Conservation (phyloP, 1,140 invertebrate genomes). For the Pogonomyrmex californicus region DNA sequence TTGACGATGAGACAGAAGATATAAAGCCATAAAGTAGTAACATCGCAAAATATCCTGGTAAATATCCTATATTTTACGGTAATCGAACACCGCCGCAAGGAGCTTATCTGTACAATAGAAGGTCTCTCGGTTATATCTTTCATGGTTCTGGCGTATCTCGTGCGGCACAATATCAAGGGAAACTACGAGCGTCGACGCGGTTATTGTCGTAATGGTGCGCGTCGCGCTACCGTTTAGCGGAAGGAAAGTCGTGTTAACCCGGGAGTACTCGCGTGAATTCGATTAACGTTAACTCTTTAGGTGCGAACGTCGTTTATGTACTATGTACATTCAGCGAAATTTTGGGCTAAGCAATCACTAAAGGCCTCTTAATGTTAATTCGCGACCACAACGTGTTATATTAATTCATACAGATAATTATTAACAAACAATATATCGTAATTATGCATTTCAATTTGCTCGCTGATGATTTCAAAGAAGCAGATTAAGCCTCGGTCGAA, state of each 20-base stretch:
- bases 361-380: background rate
- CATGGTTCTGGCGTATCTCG: constrained; percentile 15
- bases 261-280: constrained; percentile 30
- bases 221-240: constrained; percentile 8
- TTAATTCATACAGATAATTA: constrained; percentile 16
- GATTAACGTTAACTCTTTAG: constrained; percentile 38
- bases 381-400: background rate
- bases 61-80: constrained; percentile 32
- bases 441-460: background rate
- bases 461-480: constrained; percentile 11
- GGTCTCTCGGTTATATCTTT: constrained; percentile 33
- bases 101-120: constrained; percentile 41
- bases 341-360: constrained; percentile 6
- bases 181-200: constrained; percentile 26
- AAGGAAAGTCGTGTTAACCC: constrained; percentile 29
- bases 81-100: constrained; percentile 33
- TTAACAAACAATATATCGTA: background rate
- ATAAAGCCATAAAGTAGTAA: constrained; percentile 19
- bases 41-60: constrained; percentile 27
- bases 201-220: constrained; percentile 19
- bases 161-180: constrained; percentile 37
- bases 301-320: background rate
- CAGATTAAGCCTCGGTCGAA: background rate
- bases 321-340: background rate
- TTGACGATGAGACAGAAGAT: background rate